Base-by-base conservation (phyloP, 2,888 invertebrate genomes). In the Monopis laevigella region DNA sequence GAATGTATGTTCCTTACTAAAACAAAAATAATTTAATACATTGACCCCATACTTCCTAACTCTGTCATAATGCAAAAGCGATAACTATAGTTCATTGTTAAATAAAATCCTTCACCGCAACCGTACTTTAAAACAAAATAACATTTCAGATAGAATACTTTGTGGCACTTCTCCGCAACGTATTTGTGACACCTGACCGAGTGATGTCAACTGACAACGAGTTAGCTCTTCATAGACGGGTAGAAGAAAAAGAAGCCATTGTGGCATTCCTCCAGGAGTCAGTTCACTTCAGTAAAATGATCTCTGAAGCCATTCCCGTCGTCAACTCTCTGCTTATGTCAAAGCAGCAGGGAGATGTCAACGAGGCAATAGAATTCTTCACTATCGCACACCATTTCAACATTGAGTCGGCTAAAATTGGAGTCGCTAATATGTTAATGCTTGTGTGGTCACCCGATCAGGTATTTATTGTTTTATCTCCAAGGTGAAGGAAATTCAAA, bases 301-400 rank as follows among this genome's bases (percentile, higher is more conserved):
- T 80, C 2, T 65, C 75, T 1, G 75, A 75, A 39, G 77, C 81
- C 0, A 68, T 82, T 26, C 82, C 82, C 1, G 14, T 88, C n/a
- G 86, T 93, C 44, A 86, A 88, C 49, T 83, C 88, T 13, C 70
- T 96, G 55, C 73, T 96, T 8, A 84, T 87, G 62, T 89, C 90
- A 0, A 85, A 86, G 48, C 85, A 86, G 46, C 84, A 88, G 3
- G 85, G 89, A 0, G 96, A 96, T 62, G 90, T 94, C 10, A 84
- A 89, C 41, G 97, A 96, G 63, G 91, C 96, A 0, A 90, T 97
- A 17, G 88, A 92, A 44, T 93, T 96, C 61, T 90, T 97, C 51
- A 90, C 92, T 0, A 86, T 89, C 0, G 91, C 92, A 0, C 88
- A 86, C 55, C 84, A 89, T 48, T 93, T 93, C 56, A 87, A 88